Base-by-base conservation (phyloP, 2,797 vertebrate species). In the Selene dorsalis region DNA sequence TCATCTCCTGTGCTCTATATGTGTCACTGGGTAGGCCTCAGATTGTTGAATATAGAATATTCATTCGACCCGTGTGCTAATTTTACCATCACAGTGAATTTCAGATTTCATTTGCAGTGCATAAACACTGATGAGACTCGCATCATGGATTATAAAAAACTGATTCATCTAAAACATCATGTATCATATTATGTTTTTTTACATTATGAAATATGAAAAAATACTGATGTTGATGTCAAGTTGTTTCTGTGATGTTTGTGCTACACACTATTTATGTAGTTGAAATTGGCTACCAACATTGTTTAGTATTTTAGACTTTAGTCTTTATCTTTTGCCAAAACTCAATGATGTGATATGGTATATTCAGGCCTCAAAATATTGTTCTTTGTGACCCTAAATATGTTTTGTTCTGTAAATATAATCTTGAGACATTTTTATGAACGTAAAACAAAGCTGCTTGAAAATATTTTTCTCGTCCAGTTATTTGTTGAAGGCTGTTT, bases 351-450 rank as follows among this genome's bases (percentile, higher is more conserved):
- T 86, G 68, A 79, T 72, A 70, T 61, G 24, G 61, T 75, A 72
- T 77, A 80, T 88, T 76, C 60, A 75, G 76, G 77, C 79, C 76
- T 78, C 73, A 78, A 77, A 69, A 70, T 77, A 78, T 80, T 73
- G 79, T 85, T 85, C 47, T 78, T 88, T 85, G 84, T 92, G 84
- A 92, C 72, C 73, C 72, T 83, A 53, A 84, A 75, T 75, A 81
- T 92, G 86, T 90, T 91, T 84, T 89, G 64, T 90, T 88, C 84
- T 94, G 93, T 94, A 94, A 92, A 94, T 93, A 93, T 90, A 87
- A 89, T 86, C 69, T 65, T 73, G 73, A 91, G 72, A 91, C 88
- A 91, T 93, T 92, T 93, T 91, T 93, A 93, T 90, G 89, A 91
- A 89, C 75, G 70, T 89, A 56, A 74, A 89, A 84, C 62, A 84